Evolutionary conservation across 2,113 vertebrate species (phyloP).

Genomic region (Nestor notabilis): DNA sequence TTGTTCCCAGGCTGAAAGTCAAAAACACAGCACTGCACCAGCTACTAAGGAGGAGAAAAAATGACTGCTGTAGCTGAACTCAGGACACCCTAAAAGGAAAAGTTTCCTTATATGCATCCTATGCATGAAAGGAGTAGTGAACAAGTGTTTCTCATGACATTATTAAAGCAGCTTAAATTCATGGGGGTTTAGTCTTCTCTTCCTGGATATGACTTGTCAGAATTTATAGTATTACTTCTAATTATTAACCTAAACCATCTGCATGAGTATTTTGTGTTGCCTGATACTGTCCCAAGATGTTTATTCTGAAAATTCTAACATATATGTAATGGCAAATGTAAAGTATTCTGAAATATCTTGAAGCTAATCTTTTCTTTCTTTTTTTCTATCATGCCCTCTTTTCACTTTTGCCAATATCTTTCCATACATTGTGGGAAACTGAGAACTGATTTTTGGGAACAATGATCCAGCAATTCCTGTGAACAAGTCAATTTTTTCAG

Average conservation of each 20-base stretch:
- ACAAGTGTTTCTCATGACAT: neutral
- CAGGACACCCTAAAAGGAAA: too few species aligned
- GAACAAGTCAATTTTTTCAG: neutral
- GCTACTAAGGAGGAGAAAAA: too few species aligned
- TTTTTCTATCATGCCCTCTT: neutral
- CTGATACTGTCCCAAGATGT: rapidly evolving
- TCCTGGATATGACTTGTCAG: neutral
- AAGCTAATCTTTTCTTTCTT: neutral
- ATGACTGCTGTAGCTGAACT: too few species aligned
- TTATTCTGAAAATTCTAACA: neutral
- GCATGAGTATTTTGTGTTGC: neutral
- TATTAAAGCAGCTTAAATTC: neutral
- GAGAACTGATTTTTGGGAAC: neutral
- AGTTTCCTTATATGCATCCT: neutral
- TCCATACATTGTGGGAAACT: neutral
- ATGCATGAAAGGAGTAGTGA: neutral
- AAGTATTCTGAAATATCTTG: neutral
- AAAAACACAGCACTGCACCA: too few species aligned
- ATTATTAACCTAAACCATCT: neutral
- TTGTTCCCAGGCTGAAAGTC: too few species aligned
- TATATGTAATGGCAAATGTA: neutral
- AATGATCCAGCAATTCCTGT: neutral
- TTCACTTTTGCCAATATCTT: neutral
- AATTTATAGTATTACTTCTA: neutral
- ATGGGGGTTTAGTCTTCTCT: neutral